Evolutionary conservation across 2,888 invertebrate genomes (phyloP).

Genomic region (Gryllus longicercus): DNA sequence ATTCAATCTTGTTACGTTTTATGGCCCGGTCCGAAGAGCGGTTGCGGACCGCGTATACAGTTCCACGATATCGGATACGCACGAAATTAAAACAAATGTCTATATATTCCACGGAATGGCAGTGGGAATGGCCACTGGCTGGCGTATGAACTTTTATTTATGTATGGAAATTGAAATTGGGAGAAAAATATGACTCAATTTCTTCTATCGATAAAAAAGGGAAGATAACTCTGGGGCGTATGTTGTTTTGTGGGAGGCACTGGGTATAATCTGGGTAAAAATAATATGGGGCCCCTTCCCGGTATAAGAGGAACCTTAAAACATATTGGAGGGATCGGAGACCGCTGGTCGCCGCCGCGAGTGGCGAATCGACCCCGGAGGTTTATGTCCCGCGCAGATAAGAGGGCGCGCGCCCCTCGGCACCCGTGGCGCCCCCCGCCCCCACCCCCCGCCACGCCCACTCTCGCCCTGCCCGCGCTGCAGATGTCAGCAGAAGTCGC

Average conservation of each 20-base stretch:
- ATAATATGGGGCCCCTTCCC: background rate
- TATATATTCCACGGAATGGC: background rate
- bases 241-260: slow-evolving; percentile 2
- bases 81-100: slow-evolving; percentile 17
- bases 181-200: background rate
- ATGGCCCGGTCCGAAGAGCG: background rate
- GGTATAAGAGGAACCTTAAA: background rate
- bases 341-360: background rate
- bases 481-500: background rate
- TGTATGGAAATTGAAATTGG: slow-evolving; percentile 17
- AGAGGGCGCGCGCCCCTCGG: background rate
- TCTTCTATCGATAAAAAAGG: background rate
- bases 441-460: background rate
- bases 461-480: background rate
- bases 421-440: background rate
- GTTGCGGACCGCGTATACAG: background rate
- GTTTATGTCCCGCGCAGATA: background rate
- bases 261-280: slow-evolving; percentile 4
- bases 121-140: background rate
- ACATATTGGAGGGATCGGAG: background rate
- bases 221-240: background rate
- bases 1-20: slow-evolving; percentile 17
- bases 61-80: slow-evolving; percentile 3
- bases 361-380: background rate
- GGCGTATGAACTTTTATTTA: slow-evolving; percentile 17